These are phyloP conservation scores for Panagrolaimus sp. DNA, from an alignment of 1,140 invertebrate species.

Conservation along the genomic window DNA sequence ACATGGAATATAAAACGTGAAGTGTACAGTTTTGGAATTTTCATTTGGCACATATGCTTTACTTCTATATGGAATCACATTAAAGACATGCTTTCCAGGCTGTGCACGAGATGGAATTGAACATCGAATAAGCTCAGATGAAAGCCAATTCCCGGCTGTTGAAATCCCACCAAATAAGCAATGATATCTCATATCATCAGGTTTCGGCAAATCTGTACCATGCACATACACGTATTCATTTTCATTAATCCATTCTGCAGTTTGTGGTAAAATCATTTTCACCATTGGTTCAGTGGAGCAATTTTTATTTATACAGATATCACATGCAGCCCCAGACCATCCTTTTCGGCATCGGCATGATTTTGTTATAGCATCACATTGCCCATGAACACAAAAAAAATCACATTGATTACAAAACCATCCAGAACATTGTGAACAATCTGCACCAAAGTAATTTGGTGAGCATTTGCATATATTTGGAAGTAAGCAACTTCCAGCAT, in stretches of 20 bases:
- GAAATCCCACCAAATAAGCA: constrained; percentile 5
- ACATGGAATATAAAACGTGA: background rate
- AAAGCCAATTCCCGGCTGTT: constrained; percentile 2
- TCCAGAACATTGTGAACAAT: constrained; percentile 6
- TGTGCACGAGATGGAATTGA: background rate
- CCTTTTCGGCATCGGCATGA: background rate
- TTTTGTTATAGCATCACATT: background rate
- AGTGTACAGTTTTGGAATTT: background rate
- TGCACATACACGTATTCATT: background rate
- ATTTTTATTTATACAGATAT: background rate
- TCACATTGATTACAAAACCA: constrained; percentile 10
- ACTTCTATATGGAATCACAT: background rate
- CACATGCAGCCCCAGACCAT: background rate
- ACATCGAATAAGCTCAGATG: background rate
- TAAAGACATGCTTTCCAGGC: background rate
- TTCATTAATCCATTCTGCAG: background rate
- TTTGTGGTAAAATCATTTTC: background rate
- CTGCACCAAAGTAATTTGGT: background rate
- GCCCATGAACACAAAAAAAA: constrained; percentile 7
- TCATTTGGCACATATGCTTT: background rate
- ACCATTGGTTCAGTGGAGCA: background rate
- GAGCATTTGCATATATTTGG: background rate
- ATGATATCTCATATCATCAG: background rate
- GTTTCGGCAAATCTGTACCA: background rate
- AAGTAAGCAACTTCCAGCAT: background rate